A percentile compares a stretch with the other conserved stretches of the same genome.
Conservation (phyloP, 2,888 invertebrate genomes). For the Autographa gamma region DNA sequence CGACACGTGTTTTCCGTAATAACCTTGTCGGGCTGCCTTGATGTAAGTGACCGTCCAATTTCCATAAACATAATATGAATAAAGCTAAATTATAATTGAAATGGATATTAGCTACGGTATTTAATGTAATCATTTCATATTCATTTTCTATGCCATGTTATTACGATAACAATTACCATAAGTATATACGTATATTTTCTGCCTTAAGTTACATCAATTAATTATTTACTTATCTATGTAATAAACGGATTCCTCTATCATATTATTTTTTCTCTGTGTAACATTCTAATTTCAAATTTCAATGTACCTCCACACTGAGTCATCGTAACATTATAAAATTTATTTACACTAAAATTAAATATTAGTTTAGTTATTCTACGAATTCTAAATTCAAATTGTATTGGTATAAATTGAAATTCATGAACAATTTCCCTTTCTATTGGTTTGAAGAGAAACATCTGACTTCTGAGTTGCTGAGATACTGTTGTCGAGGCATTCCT, state of each 20-base stretch:
- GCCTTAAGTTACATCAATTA: neutral
- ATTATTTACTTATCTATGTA: neutral
- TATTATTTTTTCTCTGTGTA: too few species aligned
- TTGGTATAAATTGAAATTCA: constrained; percentile 31
- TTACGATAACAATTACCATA: neutral
- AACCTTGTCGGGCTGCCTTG: constrained; percentile 21
- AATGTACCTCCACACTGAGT: too few species aligned
- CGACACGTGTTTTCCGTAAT: constrained; percentile 21
- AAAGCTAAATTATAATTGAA: constrained; percentile 5
- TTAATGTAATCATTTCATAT: constrained; percentile 4
- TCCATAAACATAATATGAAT: constrained; percentile 27
- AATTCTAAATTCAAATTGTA: constrained; percentile 12
- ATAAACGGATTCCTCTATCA: neutral
- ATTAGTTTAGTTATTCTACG: neutral
- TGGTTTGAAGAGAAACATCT: constrained; percentile 36
- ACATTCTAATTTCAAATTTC: neutral
- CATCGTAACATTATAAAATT: neutral
- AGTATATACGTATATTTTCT: neutral
- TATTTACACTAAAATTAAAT: neutral
- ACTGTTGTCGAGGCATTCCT: constrained; percentile 47
- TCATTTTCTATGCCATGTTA: neutral
- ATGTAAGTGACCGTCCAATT: constrained; percentile 34
- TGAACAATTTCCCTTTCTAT: constrained; percentile 44
- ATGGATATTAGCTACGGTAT: constrained; percentile 7
- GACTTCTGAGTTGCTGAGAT: constrained; percentile 30